phyloP scores from a whole-genome alignment of 2,113 vertebrate genomes.

The Lagopus leucura region DNA sequence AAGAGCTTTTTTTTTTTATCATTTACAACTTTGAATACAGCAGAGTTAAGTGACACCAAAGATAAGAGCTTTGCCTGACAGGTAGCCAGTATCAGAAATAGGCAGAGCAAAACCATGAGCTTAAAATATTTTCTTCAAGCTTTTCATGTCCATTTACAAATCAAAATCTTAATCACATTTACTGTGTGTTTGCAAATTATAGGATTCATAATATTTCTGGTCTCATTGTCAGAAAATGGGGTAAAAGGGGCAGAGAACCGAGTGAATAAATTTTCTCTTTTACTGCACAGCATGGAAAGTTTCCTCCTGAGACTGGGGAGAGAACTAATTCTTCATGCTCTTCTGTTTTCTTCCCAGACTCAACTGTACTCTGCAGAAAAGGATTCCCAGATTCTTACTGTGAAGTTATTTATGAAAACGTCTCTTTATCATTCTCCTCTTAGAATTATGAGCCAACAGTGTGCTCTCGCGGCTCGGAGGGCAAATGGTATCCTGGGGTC shows the following conservation, averaged over 20 bases:
- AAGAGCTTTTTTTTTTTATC: not conserved
- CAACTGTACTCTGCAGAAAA: not conserved
- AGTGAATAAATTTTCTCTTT: not conserved
- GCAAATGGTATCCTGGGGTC: too few species aligned
- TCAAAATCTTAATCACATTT: not conserved
- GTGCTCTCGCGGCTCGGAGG: too few species aligned
- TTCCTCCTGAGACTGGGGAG: not conserved
- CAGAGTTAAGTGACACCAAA: slow-evolving; percentile 14
- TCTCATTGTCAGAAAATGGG: not conserved
- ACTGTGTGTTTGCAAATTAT: not conserved
- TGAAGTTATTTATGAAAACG: not conserved
- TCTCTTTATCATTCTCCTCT: not conserved
- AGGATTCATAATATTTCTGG: not conserved
- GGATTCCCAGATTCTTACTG: not conserved
- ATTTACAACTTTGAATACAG: slow-evolving; percentile 35
- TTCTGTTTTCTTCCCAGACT: not conserved
- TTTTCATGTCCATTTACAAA: not conserved
- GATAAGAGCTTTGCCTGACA: slow-evolving; percentile 20
- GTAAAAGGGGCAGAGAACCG: not conserved
- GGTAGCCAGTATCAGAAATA: slow-evolving; percentile 20
- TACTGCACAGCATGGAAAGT: not conserved
- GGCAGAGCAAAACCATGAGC: not conserved
- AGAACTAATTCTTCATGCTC: not conserved
- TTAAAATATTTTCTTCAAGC: not conserved
- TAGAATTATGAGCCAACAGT: not conserved